A percentile compares a stretch with the other conserved stretches of the same genome.
phyloP scores from a whole-genome alignment of 2,797 vertebrate genomes.

The Poeciliopsis turneri region DNA sequence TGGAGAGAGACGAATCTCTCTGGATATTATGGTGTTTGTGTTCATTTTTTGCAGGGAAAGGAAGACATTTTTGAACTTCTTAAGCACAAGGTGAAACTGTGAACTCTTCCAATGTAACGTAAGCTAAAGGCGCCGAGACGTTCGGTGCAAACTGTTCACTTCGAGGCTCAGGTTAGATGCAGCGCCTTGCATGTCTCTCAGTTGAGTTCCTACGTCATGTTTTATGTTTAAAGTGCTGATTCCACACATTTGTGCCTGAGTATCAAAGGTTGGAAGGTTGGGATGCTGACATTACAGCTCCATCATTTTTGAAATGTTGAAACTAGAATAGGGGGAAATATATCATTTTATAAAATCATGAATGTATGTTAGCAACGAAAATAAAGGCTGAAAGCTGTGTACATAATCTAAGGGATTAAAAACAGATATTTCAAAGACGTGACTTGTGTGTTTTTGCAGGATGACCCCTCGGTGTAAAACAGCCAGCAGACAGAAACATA shows the following conservation, averaged over 20 bases:
- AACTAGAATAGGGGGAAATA: conserved; percentile 17
- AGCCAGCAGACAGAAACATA: not conserved
- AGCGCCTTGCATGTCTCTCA: conserved; percentile 21
- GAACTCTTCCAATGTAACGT: conserved; percentile 8
- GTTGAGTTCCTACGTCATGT: conserved; percentile 50
- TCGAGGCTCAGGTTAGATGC: conserved; percentile 4
- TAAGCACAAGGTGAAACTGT: not conserved
- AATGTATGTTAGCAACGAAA: conserved; percentile 59
- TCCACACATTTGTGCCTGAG: conserved; percentile 41
- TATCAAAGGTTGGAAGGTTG: conserved; percentile 19
- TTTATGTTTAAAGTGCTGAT: conserved; percentile 43
- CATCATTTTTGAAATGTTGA: conserved; percentile 15
- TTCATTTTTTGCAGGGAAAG: not conserved
- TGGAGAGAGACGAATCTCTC: not conserved
- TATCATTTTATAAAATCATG: conserved; percentile 56
- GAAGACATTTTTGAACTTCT: not conserved
- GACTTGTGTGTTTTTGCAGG: not conserved
- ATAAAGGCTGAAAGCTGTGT: conserved; percentile 44
- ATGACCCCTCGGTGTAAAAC: not conserved
- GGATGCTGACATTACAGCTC: conserved; percentile 11
- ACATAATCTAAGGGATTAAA: conserved; percentile 65
- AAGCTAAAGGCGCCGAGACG: not conserved
- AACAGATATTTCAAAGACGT: conserved; percentile 42
- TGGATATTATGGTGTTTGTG: conserved; percentile 12
- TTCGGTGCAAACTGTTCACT: conserved; percentile 1